Conservation (phyloP, 2,888 invertebrate genomes). For the Sycophila texana region DNA sequence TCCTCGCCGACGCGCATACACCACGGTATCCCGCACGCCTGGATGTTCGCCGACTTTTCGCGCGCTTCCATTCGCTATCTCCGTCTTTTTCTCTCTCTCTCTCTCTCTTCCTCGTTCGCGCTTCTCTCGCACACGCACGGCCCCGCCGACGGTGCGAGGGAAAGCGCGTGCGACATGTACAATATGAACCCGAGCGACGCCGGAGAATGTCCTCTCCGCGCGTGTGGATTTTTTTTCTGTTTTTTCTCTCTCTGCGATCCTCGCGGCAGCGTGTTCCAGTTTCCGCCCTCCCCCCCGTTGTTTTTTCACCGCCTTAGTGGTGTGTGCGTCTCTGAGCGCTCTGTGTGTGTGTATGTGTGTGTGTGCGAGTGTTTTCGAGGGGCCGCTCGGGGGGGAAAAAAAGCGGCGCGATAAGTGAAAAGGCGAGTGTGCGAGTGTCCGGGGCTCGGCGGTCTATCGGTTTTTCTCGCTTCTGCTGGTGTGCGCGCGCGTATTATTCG, state of each 20-base stretch:
- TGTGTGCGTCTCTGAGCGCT: no score
- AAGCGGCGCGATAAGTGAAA: neutral
- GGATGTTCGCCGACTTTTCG: no score
- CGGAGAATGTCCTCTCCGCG: no score
- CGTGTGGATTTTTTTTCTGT: slow-evolving; percentile 10
- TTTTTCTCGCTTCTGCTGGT: slow-evolving; percentile 17
- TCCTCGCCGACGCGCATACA: no score
- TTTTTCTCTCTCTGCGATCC: neutral
- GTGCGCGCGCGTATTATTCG: no score
- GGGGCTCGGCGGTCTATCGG: slow-evolving; percentile 25
- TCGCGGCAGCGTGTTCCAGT: slow-evolving; percentile 26
- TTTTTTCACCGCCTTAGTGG: slow-evolving; percentile 17
- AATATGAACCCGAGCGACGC: no score
- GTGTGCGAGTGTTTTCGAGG: neutral
- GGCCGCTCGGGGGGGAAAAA: neutral
- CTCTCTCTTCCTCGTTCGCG: no score
- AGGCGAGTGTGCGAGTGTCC: slow-evolving; percentile 5
- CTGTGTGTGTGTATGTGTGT: neutral
- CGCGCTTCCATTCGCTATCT: no score
- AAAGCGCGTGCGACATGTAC: slow-evolving; percentile 1
- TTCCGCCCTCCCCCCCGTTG: slow-evolving; percentile 5
- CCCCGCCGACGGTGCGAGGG: neutral
- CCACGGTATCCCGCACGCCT: no score
- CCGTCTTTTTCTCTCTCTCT: no score
- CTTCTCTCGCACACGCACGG: no score